Base-by-base conservation (phyloP, 1,140 invertebrate species). In the Drosophila sproati region DNA sequence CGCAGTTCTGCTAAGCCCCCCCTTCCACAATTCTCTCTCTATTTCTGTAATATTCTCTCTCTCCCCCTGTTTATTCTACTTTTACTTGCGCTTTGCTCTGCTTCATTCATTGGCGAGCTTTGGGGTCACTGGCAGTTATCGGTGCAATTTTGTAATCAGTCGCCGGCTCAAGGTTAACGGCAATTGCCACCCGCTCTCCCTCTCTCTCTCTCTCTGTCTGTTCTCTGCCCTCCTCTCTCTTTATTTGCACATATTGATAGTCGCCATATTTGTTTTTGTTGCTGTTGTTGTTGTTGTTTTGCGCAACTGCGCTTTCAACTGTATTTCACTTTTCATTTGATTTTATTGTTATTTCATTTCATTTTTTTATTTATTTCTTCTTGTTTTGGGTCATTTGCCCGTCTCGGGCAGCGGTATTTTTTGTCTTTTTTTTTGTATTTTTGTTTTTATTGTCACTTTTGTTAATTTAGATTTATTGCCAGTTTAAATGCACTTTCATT, bases 141-240 rank as follows among this genome's bases (percentile, higher is more conserved):
- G 78, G 73, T 89, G 85, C 85, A 89, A 89, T 89, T 89, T 89
- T 89, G 85, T 89, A 89, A 89, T 89, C 85, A 89, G 85, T 77
- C 68, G 86, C 37, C 62, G 66, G 67, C 86, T 89, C 85, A 89
- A 89, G 85, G 85, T 89, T 89, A 89, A 89, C 81, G 64, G 62
- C 62, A 57, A 12, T 64, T 4, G 43, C n/a, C 43, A 28, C n/a
- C n/a, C 50, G 45, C 34, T 28, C 3, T 43, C 34, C 34, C 29
- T 20, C 20, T 20, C 20, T 20, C 31, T 5, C 50, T 45, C 20
- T n/a, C 45, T 12, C 47, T 32, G 3, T 12, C 47, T 32, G 3
- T n/a, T 39, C 4, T 5, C 39, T 41, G 39, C 32, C 6, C 45
- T 20, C 3, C 35, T 12, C 48, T 67, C 47, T 67, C 59, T 74